These are phyloP conservation scores for Nannoperca australis DNA, from an alignment of 2,797 vertebrate species.

Conservation along the genomic window DNA sequence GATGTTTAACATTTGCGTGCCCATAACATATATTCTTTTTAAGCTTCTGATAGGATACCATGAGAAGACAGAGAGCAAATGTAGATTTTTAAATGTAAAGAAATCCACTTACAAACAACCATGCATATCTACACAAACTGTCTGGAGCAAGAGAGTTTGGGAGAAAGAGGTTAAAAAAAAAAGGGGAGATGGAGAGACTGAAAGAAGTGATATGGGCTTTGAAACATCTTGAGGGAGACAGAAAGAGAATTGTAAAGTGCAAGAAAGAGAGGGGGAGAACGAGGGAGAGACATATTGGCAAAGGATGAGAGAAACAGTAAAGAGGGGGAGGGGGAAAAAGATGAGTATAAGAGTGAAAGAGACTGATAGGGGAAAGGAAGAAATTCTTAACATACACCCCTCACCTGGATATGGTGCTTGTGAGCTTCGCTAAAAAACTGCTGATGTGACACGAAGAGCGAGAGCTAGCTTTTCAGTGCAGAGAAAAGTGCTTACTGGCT, in stretches of 20 bases:
- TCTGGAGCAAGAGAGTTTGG: slow-evolving; percentile 26
- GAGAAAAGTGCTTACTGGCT: slow-evolving; percentile 89
- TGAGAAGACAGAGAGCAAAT: slow-evolving; percentile 33
- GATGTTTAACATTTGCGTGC: neutral
- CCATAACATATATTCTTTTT: slow-evolving; percentile 9
- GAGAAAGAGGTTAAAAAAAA: slow-evolving; percentile 39
- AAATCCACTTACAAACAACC: slow-evolving; percentile 32
- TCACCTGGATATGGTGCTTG: slow-evolving; percentile 84
- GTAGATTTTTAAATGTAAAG: slow-evolving; percentile 43
- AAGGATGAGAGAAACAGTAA: slow-evolving; percentile 73
- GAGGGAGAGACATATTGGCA: slow-evolving; percentile 71
- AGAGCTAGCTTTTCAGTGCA: slow-evolving; percentile 84
- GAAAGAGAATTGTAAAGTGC: slow-evolving; percentile 79
- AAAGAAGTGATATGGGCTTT: slow-evolving; percentile 66
- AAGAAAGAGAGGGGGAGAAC: slow-evolving; percentile 55
- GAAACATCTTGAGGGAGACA: slow-evolving; percentile 76
- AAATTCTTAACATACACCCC: slow-evolving; percentile 82
- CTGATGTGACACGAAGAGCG: slow-evolving; percentile 85
- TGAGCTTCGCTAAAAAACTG: slow-evolving; percentile 84
- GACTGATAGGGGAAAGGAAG: slow-evolving; percentile 79
- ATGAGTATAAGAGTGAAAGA: slow-evolving; percentile 72
- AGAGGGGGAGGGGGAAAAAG: slow-evolving; percentile 55
- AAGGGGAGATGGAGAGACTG: slow-evolving; percentile 52
- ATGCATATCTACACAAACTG: slow-evolving; percentile 24
- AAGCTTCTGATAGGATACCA: slow-evolving; percentile 30